These are phyloP conservation scores for Aproaerema taeniolella DNA, from an alignment of 2,888 invertebrate species.

Conservation along the genomic window DNA sequence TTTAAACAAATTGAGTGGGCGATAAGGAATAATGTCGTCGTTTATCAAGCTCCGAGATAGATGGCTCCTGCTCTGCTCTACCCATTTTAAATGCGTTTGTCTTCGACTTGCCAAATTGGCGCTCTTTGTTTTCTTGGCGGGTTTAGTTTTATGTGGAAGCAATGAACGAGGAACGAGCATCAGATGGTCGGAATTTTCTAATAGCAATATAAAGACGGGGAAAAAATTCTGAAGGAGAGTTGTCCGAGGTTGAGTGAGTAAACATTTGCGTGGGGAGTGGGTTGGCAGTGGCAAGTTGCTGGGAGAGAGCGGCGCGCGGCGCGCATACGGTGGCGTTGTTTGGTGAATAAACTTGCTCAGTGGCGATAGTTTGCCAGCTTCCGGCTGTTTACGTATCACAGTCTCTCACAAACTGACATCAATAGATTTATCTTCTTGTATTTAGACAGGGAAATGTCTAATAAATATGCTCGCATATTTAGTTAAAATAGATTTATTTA, in stretches of 20 bases:
- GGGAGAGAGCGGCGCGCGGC: constrained; percentile 10
- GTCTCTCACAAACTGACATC: constrained; percentile 41
- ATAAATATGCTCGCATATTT: no score
- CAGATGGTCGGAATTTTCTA: constrained; percentile 17
- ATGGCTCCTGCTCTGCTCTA: constrained; percentile 72
- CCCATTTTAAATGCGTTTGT: constrained; percentile 78
- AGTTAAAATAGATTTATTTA: no score
- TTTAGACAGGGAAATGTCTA: constrained; percentile 23
- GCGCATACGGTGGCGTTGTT: constrained; percentile 41
- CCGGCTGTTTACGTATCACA: constrained; percentile 55
- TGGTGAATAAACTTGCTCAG: constrained; percentile 59
- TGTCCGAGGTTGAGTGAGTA: constrained; percentile 46
- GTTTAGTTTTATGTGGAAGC: constrained; percentile 45
- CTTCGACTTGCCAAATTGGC: constrained; percentile 74
- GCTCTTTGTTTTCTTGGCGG: constrained; percentile 64
- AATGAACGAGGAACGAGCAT: constrained; percentile 20
- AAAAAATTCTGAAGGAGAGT: constrained; percentile 39
- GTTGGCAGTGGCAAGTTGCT: constrained; percentile 31
- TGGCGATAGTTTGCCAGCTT: constrained; percentile 44
- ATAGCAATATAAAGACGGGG: constrained; percentile 19
- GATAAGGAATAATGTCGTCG: constrained; percentile 78
- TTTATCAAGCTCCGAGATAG: constrained; percentile 75
- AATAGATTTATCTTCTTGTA: constrained; percentile 38
- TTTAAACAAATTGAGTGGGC: constrained; percentile 78
- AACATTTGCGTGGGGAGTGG: constrained; percentile 55